Evolutionary conservation across 2,113 vertebrate species (phyloP), one percentile per base, ranked within the genome.

Genomic region (Sinocyclocheilus anophthalmus): DNA sequence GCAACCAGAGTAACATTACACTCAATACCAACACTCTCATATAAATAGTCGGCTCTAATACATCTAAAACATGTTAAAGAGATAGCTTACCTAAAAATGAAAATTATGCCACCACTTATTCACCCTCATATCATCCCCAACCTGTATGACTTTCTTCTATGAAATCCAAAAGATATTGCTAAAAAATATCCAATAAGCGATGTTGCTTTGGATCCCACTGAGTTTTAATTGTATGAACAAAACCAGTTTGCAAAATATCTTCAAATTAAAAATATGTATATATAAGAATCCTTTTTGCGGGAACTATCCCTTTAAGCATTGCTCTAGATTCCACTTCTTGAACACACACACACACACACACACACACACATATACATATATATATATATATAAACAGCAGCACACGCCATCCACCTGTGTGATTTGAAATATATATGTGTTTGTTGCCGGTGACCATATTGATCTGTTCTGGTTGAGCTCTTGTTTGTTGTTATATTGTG

Each of bases 1-100:
- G 26, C 80, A 81, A 76, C 59, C 79, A 33, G 67, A 20, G 86
- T 39, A 84, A 73, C 76, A 79, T 12, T 77, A 20, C 22, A 70
- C 67, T 67, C 33, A 84, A 63, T 22, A 70, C 63, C 45, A 20
- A 53, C 30, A 48, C 30, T n/a, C 20, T 26, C 61, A 26, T 82
- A 50, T 67, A 50, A 67, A 69, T 11, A 16, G 48, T 39, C 2
- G 9, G 5, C 30, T 37, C 18, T 55, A 55, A 80, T 50, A 30
- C 20, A 61, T 24, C 77, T 39, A 73, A 73, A 73, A 72, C 33
- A 22, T 20, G 55, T 22, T 22, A 22, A 20, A 53, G 13, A 48
- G 24, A 50, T 30, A 30, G 24, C 4, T 76, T 8, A 24, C 2
- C 45, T 7, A 33, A 77, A 61, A 26, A 55, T 76, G 2, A 3